phyloP scores from a whole-genome alignment of 2,888 invertebrate genomes.

The Eulithis prunata region DNA sequence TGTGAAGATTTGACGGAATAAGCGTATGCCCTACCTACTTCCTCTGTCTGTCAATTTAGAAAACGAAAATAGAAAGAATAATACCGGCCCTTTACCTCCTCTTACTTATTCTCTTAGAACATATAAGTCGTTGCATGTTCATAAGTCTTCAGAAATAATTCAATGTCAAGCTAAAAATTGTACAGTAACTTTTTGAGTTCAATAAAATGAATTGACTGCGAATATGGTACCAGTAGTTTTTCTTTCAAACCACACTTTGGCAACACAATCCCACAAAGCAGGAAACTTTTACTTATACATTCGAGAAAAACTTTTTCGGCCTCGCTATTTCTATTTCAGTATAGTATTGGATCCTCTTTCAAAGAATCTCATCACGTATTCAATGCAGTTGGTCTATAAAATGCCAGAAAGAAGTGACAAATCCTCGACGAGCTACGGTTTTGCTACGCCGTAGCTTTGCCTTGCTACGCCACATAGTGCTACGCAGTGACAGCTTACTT shows the following conservation, averaged over 20 bases:
- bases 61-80: too few relatives aligned
- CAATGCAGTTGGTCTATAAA: slow-evolving; percentile 9
- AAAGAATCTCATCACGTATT: slow-evolving; percentile 10
- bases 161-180: background rate
- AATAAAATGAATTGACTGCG: background rate
- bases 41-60: too few relatives aligned
- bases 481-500: background rate
- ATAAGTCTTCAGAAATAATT: too few relatives aligned
- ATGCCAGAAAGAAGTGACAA: slow-evolving; percentile 2
- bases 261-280: slow-evolving; percentile 7
- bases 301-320: background rate
- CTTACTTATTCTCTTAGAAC: too few relatives aligned
- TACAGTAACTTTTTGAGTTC: background rate
- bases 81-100: too few relatives aligned
- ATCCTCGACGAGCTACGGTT: slow-evolving; percentile 10
- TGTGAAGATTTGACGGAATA: too few relatives aligned
- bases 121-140: too few relatives aligned
- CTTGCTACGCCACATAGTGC: background rate
- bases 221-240: background rate
- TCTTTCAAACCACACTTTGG: background rate
- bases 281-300: background rate
- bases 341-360: background rate
- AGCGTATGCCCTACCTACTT: too few relatives aligned
- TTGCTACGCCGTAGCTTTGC: slow-evolving; percentile 14
- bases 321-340: slow-evolving; percentile 1